Evolutionary conservation across 2,113 vertebrate genomes (phyloP).

Genomic region (Todiramphus chloris): DNA sequence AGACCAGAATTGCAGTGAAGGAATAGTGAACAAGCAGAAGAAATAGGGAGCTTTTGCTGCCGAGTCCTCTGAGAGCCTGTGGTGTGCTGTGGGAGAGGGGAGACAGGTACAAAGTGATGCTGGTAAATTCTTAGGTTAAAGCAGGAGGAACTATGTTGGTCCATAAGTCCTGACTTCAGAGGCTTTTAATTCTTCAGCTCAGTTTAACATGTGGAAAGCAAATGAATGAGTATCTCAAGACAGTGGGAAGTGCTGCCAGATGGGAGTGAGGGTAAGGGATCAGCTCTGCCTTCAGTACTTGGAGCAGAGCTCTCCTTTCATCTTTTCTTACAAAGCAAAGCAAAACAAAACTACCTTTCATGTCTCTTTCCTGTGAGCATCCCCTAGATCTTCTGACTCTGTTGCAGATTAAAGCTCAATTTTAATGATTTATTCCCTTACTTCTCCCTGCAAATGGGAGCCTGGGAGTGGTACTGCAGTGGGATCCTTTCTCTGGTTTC

Average conservation of each 20-base stretch:
- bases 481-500: not conserved
- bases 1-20: not conserved
- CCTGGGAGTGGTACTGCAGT: accelerated
- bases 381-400: not conserved
- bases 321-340: not conserved
- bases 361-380: not conserved
- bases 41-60: not conserved
- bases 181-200: not conserved
- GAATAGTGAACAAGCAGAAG: not conserved
- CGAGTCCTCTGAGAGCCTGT: not conserved
- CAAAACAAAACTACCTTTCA: not conserved
- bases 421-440: not conserved
- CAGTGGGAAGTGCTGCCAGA: not conserved
- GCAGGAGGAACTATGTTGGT: not conserved
- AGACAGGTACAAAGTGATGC: not conserved
- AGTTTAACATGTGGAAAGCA: not conserved
- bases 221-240: not conserved
- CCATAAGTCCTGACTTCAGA: not conserved
- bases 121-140: not conserved
- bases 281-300: not conserved
- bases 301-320: not conserved
- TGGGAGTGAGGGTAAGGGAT: not conserved
- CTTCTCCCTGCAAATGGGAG: not conserved
- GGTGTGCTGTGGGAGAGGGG: not conserved
- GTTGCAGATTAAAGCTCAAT: not conserved